Conservation (phyloP, 2,113 vertebrate species). For the Gymnarchus niloticus region DNA sequence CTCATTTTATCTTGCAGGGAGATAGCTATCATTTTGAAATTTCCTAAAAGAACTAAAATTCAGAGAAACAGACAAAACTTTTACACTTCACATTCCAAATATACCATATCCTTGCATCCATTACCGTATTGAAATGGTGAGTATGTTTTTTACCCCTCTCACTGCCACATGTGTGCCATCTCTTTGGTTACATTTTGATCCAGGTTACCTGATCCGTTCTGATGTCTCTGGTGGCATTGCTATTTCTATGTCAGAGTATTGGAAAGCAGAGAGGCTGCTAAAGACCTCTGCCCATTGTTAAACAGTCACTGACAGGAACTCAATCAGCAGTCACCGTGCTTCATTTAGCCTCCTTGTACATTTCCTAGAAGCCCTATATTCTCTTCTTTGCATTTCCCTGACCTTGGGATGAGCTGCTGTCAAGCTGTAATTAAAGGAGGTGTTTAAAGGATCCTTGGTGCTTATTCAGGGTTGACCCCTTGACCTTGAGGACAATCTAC, state of each 20-base stretch:
- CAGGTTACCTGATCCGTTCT: not conserved
- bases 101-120: not conserved
- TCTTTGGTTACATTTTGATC: not conserved
- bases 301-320: conserved; percentile 33
- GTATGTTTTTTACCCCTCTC: not conserved
- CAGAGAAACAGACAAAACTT: not conserved
- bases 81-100: not conserved
- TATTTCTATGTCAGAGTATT: not conserved
- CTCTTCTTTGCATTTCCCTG: not conserved
- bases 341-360: not conserved
- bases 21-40: not conserved
- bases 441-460: not conserved
- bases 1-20: not conserved
- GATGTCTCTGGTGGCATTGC: not conserved
- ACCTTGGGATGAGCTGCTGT: not conserved
- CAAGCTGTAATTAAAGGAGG: conserved; percentile 11
- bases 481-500: not conserved
- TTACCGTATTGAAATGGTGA: not conserved
- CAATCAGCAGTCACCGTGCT: conserved; percentile 26
- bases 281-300: conserved; percentile 17
- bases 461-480: not conserved
- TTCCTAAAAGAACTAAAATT: too few species aligned
- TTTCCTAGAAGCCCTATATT: not conserved
- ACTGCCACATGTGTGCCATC: not conserved
- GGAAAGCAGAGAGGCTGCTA: conserved; percentile 18